phyloP scores from a whole-genome alignment of 2,888 invertebrate genomes.

The Operophtera brumata region DNA sequence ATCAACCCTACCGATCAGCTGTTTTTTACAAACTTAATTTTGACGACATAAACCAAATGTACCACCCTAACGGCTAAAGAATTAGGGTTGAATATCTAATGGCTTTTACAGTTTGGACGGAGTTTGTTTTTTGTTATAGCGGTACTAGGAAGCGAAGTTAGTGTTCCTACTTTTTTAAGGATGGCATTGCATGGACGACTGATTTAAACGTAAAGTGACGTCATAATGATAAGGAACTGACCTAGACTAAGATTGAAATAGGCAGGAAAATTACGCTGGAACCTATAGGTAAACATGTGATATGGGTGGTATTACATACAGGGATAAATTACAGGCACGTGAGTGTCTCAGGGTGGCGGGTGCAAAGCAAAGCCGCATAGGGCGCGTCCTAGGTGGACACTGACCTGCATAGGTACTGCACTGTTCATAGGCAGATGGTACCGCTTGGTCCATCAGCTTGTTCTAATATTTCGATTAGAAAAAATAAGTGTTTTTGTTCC shows the following conservation, averaged over 20 bases:
- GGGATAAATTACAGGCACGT: too few relatives aligned
- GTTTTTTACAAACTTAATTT: slow-evolving; percentile 21
- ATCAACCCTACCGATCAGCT: slow-evolving; percentile 43
- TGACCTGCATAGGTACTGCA: too few relatives aligned
- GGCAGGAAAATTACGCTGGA: too few relatives aligned
- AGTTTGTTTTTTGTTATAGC: slow-evolving; percentile 10
- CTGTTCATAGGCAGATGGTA: too few relatives aligned
- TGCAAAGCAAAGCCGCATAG: too few relatives aligned
- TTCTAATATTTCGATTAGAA: too few relatives aligned
- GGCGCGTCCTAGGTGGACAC: too few relatives aligned
- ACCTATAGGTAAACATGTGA: too few relatives aligned
- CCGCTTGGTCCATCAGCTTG: too few relatives aligned
- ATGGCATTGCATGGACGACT: slow-evolving; percentile 14
- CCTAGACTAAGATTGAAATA: neutral
- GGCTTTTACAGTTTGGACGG: neutral
- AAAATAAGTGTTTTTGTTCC: too few relatives aligned
- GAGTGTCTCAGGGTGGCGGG: too few relatives aligned
- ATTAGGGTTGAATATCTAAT: slow-evolving; percentile 10
- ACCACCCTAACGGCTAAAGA: accelerated
- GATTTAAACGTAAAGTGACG: slow-evolving; percentile 7
- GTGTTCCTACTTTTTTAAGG: slow-evolving; percentile 18
- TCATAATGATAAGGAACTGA: neutral
- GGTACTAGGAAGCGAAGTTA: slow-evolving; percentile 19
- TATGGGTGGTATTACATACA: too few relatives aligned
- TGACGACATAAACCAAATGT: neutral